A percentile compares a stretch with the other conserved stretches of the same genome.
These are phyloP conservation scores for Acanthurus lineatus DNA, from an alignment of 2,797 vertebrate genomes.

Conservation along the genomic window DNA sequence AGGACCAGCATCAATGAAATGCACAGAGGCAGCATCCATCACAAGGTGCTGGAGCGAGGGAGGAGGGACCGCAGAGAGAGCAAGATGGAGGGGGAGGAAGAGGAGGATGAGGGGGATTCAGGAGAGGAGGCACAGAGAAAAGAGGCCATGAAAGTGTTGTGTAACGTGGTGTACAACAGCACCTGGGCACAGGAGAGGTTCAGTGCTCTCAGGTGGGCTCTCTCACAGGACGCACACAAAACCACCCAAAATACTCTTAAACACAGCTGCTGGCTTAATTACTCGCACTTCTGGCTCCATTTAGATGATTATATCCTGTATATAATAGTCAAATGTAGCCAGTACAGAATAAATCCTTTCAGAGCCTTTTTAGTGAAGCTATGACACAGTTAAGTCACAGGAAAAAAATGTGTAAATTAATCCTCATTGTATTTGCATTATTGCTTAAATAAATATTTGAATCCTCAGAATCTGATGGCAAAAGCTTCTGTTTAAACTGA, in stretches of 20 bases:
- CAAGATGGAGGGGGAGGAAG: conserved; percentile 72
- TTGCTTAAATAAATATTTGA: not conserved
- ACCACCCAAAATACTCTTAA: not conserved
- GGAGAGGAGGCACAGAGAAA: conserved; percentile 81
- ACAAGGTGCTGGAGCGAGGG: conserved; percentile 71
- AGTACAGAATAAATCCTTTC: not conserved
- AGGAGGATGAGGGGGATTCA: conserved; percentile 61
- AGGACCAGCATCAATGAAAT: conserved; percentile 66
- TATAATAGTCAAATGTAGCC: not conserved
- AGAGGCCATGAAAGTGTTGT: conserved; percentile 88
- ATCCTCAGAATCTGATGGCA: not conserved
- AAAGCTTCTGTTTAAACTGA: not conserved
- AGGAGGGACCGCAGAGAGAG: conserved; percentile 78
- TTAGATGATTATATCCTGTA: not conserved
- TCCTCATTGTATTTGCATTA: not conserved
- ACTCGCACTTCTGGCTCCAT: not conserved
- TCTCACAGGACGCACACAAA: not conserved
- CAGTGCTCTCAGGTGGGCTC: conserved; percentile 79
- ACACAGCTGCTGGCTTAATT: not conserved
- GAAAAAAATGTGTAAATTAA: not conserved
- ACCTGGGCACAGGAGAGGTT: conserved; percentile 86
- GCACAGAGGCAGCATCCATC: conserved; percentile 54
- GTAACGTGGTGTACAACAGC: conserved; percentile 89
- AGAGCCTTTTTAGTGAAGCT: not conserved
- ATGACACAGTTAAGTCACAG: not conserved